Conservation (phyloP, 2,888 invertebrate species). For the Argyra leucocephala region DNA sequence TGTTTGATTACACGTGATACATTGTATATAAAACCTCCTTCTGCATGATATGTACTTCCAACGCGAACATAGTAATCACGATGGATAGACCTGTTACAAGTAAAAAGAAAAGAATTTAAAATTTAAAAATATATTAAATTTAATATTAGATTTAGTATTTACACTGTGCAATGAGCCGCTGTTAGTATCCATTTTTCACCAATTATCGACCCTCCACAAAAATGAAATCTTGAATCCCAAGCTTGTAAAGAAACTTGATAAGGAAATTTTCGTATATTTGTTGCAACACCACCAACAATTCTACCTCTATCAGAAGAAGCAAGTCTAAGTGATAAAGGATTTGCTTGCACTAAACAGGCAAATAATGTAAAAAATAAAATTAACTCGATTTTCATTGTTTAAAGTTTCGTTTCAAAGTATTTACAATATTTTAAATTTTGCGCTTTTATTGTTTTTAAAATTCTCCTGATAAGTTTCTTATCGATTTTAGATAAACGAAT, state of each 20-base stretch:
- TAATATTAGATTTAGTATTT: neutral
- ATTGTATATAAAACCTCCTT: constrained; percentile 15
- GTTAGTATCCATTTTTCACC: constrained; percentile 9
- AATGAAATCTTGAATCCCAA: constrained; percentile 11
- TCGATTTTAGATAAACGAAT: neutral
- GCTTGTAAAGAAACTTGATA: constrained; percentile 18
- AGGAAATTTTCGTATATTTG: constrained; percentile 16
- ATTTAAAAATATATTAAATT: no score
- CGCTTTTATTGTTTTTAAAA: neutral
- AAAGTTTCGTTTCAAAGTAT: neutral
- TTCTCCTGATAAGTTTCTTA: neutral
- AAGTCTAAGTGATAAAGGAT: neutral
- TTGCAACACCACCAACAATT: constrained; percentile 12
- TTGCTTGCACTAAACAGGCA: neutral
- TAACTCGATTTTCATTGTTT: neutral
- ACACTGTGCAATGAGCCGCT: constrained; percentile 8
- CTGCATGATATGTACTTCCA: constrained; percentile 13
- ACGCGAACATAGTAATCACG: constrained; percentile 14
- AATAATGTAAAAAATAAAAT: neutral
- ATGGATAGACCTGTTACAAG: neutral
- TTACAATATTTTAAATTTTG: neutral
- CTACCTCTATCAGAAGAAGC: neutral
- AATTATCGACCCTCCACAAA: constrained; percentile 12
- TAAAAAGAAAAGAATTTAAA: neutral
- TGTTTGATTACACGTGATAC: constrained; percentile 13